Evolutionary conservation across 2,797 vertebrate species (phyloP).

Genomic region (Adrianichthys oophorus): DNA sequence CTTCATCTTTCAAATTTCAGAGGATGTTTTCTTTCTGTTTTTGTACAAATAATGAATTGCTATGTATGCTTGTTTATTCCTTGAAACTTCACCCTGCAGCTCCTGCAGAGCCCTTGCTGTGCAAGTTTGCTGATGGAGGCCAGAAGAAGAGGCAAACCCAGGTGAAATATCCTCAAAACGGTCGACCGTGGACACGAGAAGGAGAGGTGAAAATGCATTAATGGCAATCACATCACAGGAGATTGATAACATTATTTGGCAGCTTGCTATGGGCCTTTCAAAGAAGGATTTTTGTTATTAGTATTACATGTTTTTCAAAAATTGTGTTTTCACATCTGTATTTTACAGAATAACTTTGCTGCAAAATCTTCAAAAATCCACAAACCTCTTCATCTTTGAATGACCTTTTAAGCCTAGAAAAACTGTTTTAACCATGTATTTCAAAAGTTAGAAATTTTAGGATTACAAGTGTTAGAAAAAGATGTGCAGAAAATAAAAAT

Average conservation of each 20-base stretch:
- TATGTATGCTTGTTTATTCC: conserved; percentile 42
- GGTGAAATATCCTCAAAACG: conserved; percentile 97
- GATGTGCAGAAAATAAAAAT: too few relatives aligned
- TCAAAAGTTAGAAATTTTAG: too few relatives aligned
- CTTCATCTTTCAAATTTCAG: conserved; percentile 39
- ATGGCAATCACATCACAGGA: too few relatives aligned
- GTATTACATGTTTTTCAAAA: conserved; percentile 16
- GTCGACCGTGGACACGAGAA: conserved; percentile 95
- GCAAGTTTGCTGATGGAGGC: conserved; percentile 98
- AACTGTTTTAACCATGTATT: too few relatives aligned
- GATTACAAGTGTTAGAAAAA: too few relatives aligned
- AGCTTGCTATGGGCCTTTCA: conserved; percentile 6
- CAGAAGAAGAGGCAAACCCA: conserved; percentile 99
- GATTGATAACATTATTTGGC: not conserved
- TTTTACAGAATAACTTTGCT: conserved; percentile 43
- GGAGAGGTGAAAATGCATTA: conserved; percentile 86
- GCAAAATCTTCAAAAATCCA: conserved; percentile 7
- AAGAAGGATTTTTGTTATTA: conserved; percentile 5
- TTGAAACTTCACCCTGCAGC: conserved; percentile 81
- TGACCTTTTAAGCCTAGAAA: too few relatives aligned
- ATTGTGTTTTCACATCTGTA: conserved; percentile 28
- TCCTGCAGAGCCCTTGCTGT: conserved; percentile 95
- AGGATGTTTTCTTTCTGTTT: conserved; percentile 27
- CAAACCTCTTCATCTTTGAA: too few relatives aligned
- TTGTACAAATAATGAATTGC: conserved; percentile 37